Evolutionary conservation across 1,140 invertebrate genomes (phyloP).

Genomic region (Panulirus ornatus): DNA sequence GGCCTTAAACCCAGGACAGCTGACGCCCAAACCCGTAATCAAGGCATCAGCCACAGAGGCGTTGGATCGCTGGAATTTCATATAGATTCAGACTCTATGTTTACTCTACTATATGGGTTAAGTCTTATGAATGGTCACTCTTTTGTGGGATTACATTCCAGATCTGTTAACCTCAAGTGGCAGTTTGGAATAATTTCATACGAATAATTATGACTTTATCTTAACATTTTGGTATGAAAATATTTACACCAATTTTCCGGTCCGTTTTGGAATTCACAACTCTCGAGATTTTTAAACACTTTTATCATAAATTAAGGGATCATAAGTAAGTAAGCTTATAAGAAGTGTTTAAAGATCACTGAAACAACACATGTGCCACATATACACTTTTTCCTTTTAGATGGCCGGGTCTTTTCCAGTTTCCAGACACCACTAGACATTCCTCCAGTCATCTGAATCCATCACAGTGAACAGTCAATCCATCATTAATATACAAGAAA

Average conservation of each 20-base stretch:
- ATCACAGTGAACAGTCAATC: background rate
- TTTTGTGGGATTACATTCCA: no score
- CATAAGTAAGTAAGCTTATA: no score
- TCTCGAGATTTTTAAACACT: no score
- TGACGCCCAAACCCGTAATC: background rate
- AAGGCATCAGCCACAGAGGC: background rate
- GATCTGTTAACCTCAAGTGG: no score
- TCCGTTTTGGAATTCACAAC: no score
- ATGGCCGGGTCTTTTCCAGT: background rate
- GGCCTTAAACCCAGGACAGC: background rate
- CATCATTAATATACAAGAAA: background rate
- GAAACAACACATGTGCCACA: background rate
- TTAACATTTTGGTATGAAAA: no score
- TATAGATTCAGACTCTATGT: background rate
- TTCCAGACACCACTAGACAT: slow-evolving; percentile 35
- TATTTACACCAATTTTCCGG: no score
- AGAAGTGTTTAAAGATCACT: no score
- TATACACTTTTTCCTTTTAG: background rate
- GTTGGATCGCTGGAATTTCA: background rate
- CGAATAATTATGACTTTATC: no score
- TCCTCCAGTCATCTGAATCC: background rate
- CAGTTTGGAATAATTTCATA: no score
- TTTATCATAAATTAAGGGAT: no score
- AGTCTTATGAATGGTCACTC: no score
- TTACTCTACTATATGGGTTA: background rate